These are phyloP conservation scores for Ptilodon capucinus DNA, from an alignment of 2,888 invertebrate genomes.

Conservation along the genomic window DNA sequence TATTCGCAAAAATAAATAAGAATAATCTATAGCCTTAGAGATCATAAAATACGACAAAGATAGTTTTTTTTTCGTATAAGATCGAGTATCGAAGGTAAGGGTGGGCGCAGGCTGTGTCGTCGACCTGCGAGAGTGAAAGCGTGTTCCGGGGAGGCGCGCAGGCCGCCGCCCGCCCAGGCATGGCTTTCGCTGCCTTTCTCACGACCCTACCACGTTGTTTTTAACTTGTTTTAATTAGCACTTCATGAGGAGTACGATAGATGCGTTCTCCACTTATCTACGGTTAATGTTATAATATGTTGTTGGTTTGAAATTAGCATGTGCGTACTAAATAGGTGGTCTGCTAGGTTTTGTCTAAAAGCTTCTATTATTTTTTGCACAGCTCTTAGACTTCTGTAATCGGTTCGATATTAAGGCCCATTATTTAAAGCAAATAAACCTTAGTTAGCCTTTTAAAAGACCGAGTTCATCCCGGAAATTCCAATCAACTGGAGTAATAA, in stretches of 20 bases:
- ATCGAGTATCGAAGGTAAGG: constrained; percentile 65
- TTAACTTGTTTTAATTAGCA: constrained; percentile 59
- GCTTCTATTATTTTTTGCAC: too few relatives aligned
- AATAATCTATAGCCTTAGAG: background rate
- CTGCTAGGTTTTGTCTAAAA: too few relatives aligned
- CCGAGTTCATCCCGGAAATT: too few relatives aligned
- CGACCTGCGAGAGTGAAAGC: constrained; percentile 80
- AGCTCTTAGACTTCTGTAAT: too few relatives aligned
- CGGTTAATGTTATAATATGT: background rate
- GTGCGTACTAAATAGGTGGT: too few relatives aligned
- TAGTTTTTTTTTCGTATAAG: background rate
- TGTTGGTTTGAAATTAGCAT: too few relatives aligned
- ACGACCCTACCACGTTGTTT: constrained; percentile 66
- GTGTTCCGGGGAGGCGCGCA: constrained; percentile 72
- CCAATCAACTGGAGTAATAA: background rate
- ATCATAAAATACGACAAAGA: too few relatives aligned
- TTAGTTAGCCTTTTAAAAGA: too few relatives aligned
- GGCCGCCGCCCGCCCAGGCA: constrained; percentile 66
- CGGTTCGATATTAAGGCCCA: too few relatives aligned
- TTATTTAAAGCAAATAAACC: too few relatives aligned
- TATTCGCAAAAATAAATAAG: background rate
- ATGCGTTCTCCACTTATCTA: constrained; percentile 3
- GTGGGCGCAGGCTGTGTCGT: constrained; percentile 71
- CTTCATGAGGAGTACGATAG: constrained; percentile 19
- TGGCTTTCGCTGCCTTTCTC: constrained; percentile 79